A percentile compares a stretch with the other conserved stretches of the same genome.
These are phyloP conservation scores for Drosophila neutralis DNA, from an alignment of 2,888 invertebrate genomes.

Conservation along the genomic window DNA sequence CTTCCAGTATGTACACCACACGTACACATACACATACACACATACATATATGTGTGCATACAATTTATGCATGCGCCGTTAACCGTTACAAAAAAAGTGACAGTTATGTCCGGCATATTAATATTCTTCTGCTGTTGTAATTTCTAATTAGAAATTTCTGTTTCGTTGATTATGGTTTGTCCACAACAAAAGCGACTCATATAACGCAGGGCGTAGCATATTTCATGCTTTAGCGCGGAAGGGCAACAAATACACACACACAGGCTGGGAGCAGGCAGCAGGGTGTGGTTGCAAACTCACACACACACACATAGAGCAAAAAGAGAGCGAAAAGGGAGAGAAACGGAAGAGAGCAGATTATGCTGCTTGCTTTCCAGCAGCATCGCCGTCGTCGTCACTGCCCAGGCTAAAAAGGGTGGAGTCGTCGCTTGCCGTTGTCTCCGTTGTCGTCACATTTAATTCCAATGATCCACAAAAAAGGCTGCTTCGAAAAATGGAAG, in stretches of 20 bases:
- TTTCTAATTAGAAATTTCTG: constrained; percentile 72
- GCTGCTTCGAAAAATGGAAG: constrained; percentile 55
- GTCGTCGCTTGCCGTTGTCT: constrained; percentile 47
- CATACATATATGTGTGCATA: neutral
- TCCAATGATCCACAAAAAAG: constrained; percentile 79
- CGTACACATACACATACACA: constrained; percentile 6
- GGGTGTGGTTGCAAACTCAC: constrained; percentile 70
- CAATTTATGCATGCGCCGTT: constrained; percentile 44
- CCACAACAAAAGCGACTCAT: constrained; percentile 63
- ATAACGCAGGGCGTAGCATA: constrained; percentile 55
- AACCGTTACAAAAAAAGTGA: constrained; percentile 67
- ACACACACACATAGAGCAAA: constrained; percentile 21
- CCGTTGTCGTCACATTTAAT: constrained; percentile 60
- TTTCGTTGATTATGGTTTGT: constrained; percentile 26
- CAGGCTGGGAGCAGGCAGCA: constrained; percentile 43
- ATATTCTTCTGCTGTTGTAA: constrained; percentile 42
- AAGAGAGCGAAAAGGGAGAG: constrained; percentile 27
- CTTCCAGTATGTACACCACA: constrained; percentile 64
- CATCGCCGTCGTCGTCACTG: constrained; percentile 41
- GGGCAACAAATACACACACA: constrained; percentile 33
- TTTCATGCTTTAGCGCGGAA: constrained; percentile 69
- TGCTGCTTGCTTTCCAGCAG: constrained; percentile 60
- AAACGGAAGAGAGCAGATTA: constrained; percentile 54
- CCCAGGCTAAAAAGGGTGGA: constrained; percentile 76
- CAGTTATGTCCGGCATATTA: constrained; percentile 68